Evolutionary conservation across 37 sponge, comb jelly and placozoan genomes (phyloP).

Genomic region (Axinella damicornis): DNA sequence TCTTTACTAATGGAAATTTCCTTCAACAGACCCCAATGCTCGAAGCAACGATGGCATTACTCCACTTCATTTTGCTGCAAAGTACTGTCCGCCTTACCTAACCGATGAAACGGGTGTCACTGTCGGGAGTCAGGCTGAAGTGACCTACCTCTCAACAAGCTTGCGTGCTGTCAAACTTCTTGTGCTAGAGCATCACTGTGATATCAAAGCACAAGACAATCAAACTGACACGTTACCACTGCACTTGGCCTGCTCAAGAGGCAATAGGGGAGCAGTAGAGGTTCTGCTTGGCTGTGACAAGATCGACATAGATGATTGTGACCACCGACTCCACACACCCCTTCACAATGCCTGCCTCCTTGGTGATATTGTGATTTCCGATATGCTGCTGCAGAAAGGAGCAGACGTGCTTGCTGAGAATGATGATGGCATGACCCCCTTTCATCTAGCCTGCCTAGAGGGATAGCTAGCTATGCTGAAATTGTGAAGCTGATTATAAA

Average conservation of each 20-base stretch:
- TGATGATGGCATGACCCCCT: constrained; percentile 37
- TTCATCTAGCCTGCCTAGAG: constrained; percentile 70
- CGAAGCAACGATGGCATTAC: constrained; percentile 51
- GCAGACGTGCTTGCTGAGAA: constrained; percentile 31
- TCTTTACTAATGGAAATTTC: too few relatives aligned
- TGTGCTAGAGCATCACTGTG: constrained; percentile 15
- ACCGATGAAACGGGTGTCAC: background rate
- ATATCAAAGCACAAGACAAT: constrained; percentile 35
- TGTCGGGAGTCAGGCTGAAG: constrained; percentile 3
- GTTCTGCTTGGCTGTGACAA: constrained; percentile 23
- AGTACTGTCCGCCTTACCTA: constrained; percentile 28
- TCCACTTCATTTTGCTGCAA: constrained; percentile 77
- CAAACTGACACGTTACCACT: constrained; percentile 62
- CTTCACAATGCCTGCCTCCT: constrained; percentile 75
- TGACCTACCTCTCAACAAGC: constrained; percentile 20
- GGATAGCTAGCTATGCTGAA: constrained; percentile 66
- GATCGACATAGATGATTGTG: constrained; percentile 6
- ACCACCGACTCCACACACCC: constrained; percentile 63
- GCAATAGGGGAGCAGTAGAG: constrained; percentile 61
- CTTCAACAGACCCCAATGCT: constrained; percentile 39
- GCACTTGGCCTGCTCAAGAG: constrained; percentile 65
- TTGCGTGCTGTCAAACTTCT: constrained; percentile 11
- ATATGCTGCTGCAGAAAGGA: constrained; percentile 36
- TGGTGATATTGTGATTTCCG: constrained; percentile 48
- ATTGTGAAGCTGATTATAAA: constrained; percentile 50